Conservation (phyloP, 1,140 invertebrate species). For the Sarcophaga peregrina region DNA sequence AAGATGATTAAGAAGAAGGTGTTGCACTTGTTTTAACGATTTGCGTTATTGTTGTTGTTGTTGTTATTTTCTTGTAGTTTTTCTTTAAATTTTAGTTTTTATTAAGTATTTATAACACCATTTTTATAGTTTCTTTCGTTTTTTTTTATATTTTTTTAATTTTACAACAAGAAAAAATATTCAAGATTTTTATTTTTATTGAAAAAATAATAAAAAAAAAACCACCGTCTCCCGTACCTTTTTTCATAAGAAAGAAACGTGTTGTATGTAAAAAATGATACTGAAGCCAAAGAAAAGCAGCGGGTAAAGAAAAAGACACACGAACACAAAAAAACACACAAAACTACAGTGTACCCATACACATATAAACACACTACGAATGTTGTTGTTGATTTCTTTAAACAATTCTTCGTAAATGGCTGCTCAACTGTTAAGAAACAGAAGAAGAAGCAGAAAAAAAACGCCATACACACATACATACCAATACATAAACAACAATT, state of each 20-base stretch:
- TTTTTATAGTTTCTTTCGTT: constrained; percentile 3
- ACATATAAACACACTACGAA: neutral
- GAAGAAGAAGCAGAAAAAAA: too few relatives aligned
- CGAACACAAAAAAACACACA: neutral
- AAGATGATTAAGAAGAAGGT: too few relatives aligned
- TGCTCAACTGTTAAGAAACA: neutral
- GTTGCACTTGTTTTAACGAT: neutral
- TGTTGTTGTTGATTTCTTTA: neutral
- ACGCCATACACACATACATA: too few relatives aligned
- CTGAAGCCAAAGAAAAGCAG: constrained; percentile 39
- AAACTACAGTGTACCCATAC: neutral
- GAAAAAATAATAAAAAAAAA: neutral
- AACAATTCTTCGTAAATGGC: neutral
- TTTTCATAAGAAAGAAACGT: constrained; percentile 15
- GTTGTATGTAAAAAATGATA: constrained; percentile 35
- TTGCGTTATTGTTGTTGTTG: too few relatives aligned
- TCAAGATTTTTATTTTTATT: too few relatives aligned
- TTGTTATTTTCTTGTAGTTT: neutral
- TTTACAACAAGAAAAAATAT: neutral
- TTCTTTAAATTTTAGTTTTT: neutral
- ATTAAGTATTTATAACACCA: neutral
- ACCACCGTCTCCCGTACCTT: constrained; percentile 25
- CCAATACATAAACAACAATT: neutral
- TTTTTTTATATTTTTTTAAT: neutral
- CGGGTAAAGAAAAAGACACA: constrained; percentile 22